Evolutionary conservation across 2,888 invertebrate species (phyloP).

Genomic region (Melanostoma mellinum): DNA sequence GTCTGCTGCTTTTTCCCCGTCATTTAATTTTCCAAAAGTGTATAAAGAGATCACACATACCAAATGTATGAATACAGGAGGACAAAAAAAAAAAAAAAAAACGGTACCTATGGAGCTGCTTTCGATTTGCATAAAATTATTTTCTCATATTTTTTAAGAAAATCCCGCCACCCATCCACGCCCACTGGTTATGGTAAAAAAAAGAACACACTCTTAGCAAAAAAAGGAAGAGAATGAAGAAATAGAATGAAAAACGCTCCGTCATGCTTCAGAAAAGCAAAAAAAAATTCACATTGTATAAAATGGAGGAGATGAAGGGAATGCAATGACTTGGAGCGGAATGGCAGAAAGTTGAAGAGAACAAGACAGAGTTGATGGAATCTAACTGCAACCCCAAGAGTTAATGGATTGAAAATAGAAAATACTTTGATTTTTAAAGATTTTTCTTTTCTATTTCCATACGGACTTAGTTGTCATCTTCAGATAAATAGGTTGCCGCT

Average conservation of each 20-base stretch:
- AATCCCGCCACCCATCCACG: constrained; percentile 7
- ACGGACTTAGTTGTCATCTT: not conserved
- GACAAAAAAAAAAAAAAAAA: constrained; percentile 19
- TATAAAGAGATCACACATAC: constrained; percentile 28
- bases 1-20: not conserved
- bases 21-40: constrained; percentile 59
- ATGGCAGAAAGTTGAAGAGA: constrained; percentile 20
- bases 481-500: not conserved
- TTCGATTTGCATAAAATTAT: constrained; percentile 68
- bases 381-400: constrained; percentile 49
- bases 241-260: constrained; percentile 32
- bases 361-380: not conserved
- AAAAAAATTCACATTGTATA: constrained; percentile 49
- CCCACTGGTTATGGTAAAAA: constrained; percentile 11
- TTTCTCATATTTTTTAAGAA: constrained; percentile 40
- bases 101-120: constrained; percentile 40
- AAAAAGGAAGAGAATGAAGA: not conserved
- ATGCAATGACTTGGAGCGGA: constrained; percentile 26
- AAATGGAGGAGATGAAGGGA: constrained; percentile 18
- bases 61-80: constrained; percentile 5
- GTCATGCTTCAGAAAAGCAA: constrained; percentile 36
- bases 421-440: constrained; percentile 46
- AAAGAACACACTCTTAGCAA: constrained; percentile 8
- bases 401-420: constrained; percentile 63
- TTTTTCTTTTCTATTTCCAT: constrained; percentile 26